Evolutionary conservation across 2,113 vertebrate genomes (phyloP), one percentile per base, ranked within the genome.

Genomic region (Grammomys surdaster): DNA sequence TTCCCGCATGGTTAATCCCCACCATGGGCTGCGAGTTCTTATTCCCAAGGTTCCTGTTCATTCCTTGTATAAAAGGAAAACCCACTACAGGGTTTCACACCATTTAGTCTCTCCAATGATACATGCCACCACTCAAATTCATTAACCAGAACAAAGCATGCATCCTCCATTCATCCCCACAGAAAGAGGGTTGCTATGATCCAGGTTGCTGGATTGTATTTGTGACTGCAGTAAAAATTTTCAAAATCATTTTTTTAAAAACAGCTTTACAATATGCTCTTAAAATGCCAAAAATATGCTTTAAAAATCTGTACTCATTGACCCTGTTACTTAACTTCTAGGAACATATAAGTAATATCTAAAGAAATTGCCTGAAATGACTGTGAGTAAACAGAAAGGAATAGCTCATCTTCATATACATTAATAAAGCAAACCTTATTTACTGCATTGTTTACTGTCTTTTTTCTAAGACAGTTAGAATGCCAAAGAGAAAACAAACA

Each of bases 301-400:
- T 89, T 24, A 85, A 85, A 76, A 86, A 43, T 94, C 46, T 56
- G 80, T 14, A 54, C 11, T 78, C 13, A 77, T 58, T 90, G 65
- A 94, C 14, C n/a, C 10, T 14, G 14, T 33, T 88, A 86, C 69
- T 54, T 87, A 0, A 93, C 65, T 54, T 90, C n/a, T 48, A 12
- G 26, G 88, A 97, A 84, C 13, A 72, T 28, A 58, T 89, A 85
- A 65, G 51, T n/a, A 91, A 51, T 93, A 22, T 70, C 40, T 91
- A 86, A 81, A 72, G 40, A 94, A 91, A 77, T 88, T 67, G 54
- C 11, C 33, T n/a, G 16, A 70, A 60, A 14, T 56, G 19, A 67
- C 19, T 86, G 43, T 43, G 84, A 75, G 76, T 56, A 82, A 85
- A 82, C 12, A 4, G 33, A 3, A 28, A 84, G 48, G 76, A 91